A percentile compares a stretch with the other conserved stretches of the same genome.
Evolutionary conservation across 2,888 invertebrate genomes (phyloP).

Genomic region (Plebejus anna): DNA sequence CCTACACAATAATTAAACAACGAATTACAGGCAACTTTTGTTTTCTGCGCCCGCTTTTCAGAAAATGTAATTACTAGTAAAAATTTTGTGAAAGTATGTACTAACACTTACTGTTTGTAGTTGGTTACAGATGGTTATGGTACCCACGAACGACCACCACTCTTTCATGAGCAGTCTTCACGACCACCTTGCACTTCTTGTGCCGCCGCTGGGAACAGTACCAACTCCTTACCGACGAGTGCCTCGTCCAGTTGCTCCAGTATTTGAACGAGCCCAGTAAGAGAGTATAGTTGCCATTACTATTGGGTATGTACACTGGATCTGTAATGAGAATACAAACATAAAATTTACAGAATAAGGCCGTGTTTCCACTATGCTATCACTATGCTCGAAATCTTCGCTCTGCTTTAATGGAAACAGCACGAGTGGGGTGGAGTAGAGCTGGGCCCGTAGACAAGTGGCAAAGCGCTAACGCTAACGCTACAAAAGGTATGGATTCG

Average conservation of each 20-base stretch:
- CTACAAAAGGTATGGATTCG: no score
- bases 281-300: constrained; percentile 1
- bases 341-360: no score
- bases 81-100: no score
- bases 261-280: background rate
- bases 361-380: no score
- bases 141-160: background rate
- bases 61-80: background rate
- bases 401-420: no score
- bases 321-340: background rate
- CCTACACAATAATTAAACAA: no score
- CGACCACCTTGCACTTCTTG: constrained; percentile 10
- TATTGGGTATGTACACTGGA: constrained; percentile 4
- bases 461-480: no score
- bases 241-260: constrained; percentile 17
- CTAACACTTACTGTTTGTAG: background rate
- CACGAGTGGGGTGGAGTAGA: no score
- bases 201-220: constrained; percentile 17
- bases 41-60: no score
- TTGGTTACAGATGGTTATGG: background rate
- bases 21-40: no score
- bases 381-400: no score
- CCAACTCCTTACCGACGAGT: background rate
- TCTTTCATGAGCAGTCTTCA: background rate
- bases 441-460: no score